Evolutionary conservation across 2,797 vertebrate genomes (phyloP), one percentile per base, ranked within the genome.

Genomic region (Coilia nasus): DNA sequence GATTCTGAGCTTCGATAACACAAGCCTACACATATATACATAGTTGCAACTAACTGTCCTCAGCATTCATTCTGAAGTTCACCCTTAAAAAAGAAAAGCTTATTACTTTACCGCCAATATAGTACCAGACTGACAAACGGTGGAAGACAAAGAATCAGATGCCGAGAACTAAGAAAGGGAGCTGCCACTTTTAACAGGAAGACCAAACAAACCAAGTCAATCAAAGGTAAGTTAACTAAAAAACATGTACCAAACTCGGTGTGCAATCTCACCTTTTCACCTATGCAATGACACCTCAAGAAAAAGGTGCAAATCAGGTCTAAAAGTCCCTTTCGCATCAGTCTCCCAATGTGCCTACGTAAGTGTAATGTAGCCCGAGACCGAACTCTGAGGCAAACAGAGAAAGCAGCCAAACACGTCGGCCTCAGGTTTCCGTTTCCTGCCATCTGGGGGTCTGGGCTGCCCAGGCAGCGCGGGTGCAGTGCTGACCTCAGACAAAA

Each of bases 381-480:
- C 71, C 17, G 71, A 78, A 44, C 31, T 1, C 71, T 78, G 71
- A 44, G 35, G 35, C 15, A 44, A 17, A 78, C 5, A 25, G 59
- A 62, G n/a, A 62, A 19, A 67, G 71, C 15, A 78, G 71, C 31
- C 31, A 78, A 78, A 78, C 71, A 44, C 71, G 9, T 19, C 35
- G 17, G 71, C 71, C 71, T 78, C 71, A n/a, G 71, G 71, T 78
- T 78, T 78, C 71, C 71, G 71, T 78, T 78, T 78, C 71, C 71
- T 78, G 71, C 7, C 35, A 17, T 78, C 71, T 78, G 71, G 71
- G 71, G 71, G 71, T 41, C 31, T 78, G 71, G 15, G 31, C 35
- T 7, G 35, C 35, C 19, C 71, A 78, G 62, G 62, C 62, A 23
- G 59, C 23, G 11, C 23, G 62, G 11, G 23, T 23, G 62, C 62